phyloP scores from a whole-genome alignment of 2,113 vertebrate species.

The Epinephelus fuscoguttatus region DNA sequence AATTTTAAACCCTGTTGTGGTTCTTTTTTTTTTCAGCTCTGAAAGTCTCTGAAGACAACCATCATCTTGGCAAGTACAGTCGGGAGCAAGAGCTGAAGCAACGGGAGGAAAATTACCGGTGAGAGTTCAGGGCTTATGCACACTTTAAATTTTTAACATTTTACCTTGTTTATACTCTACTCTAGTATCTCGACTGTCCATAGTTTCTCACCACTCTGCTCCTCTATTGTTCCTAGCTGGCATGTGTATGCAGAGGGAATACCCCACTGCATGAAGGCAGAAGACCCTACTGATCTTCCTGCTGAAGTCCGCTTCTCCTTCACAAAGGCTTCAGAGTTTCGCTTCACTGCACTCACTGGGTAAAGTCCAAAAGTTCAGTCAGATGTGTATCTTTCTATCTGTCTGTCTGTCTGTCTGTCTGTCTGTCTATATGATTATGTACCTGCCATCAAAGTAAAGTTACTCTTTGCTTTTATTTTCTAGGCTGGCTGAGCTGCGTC shows the following conservation, averaged over 20 bases:
- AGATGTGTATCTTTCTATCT: neutral
- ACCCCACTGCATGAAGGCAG: conserved; percentile 52
- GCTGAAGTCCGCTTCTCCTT: conserved; percentile 73
- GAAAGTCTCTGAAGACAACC: conserved; percentile 51
- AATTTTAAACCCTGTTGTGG: neutral
- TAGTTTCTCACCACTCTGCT: neutral
- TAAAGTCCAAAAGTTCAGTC: conserved; percentile 21
- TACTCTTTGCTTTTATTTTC: neutral
- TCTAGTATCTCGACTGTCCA: neutral
- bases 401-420: neutral
- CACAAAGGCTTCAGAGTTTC: conserved; percentile 62
- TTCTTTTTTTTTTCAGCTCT: conserved; percentile 47
- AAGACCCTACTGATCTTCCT: conserved; percentile 33
- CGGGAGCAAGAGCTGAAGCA: conserved; percentile 47
- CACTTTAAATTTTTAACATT: neutral
- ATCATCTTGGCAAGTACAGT: conserved; percentile 7
- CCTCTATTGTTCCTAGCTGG: conserved; percentile 64
- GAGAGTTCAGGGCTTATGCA: conserved; percentile 14
- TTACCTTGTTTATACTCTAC: neutral
- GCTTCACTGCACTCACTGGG: conserved; percentile 37
- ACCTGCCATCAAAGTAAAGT: neutral
- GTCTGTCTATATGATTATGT: neutral
- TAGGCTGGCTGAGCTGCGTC: conserved; percentile 65
- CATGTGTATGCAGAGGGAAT: conserved; percentile 59
- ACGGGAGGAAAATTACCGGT: conserved; percentile 47